Conservation (phyloP, 37 sponge, comb jelly and placozoan species). For the Halisarca cf. caerulea region DNA sequence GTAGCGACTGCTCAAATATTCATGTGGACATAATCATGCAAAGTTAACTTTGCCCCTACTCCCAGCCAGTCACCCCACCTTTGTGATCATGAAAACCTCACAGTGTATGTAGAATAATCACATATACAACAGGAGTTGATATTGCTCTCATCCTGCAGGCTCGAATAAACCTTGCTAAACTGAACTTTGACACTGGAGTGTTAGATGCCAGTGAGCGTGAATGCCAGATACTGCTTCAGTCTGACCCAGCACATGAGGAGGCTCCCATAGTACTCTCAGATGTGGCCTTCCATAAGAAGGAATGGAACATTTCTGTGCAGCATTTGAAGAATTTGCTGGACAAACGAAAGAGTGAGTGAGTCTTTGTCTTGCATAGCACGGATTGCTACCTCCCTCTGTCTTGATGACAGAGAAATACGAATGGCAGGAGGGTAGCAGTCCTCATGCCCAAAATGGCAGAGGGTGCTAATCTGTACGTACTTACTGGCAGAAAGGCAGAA, state of each 20-base stretch:
- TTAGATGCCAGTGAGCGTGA: slow-evolving; percentile 87
- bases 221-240: slow-evolving; percentile 72
- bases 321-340: slow-evolving; percentile 74
- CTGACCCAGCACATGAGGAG: slow-evolving; percentile 67
- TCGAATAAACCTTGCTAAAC: slow-evolving; percentile 74
- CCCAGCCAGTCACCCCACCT: too few species aligned
- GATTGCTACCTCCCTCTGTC: too few species aligned
- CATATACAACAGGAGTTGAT: neutral
- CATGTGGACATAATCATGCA: too few species aligned
- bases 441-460: too few species aligned
- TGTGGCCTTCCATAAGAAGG: slow-evolving; percentile 59
- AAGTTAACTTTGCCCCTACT: too few species aligned
- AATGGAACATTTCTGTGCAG: slow-evolving; percentile 58
- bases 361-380: neutral
- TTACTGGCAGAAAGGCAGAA: too few species aligned
- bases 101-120: too few species aligned
- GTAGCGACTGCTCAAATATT: too few species aligned
- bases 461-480: too few species aligned
- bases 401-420: too few species aligned
- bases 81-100: too few species aligned
- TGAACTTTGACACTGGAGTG: slow-evolving; percentile 63
- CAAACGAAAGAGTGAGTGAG: slow-evolving; percentile 56
- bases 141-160: slow-evolving; percentile 11
- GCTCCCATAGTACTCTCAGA: slow-evolving; percentile 87
- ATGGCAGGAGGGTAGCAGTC: too few species aligned